phyloP scores from a whole-genome alignment of 2,797 vertebrate species.

The Eutrigla gurnardus region DNA sequence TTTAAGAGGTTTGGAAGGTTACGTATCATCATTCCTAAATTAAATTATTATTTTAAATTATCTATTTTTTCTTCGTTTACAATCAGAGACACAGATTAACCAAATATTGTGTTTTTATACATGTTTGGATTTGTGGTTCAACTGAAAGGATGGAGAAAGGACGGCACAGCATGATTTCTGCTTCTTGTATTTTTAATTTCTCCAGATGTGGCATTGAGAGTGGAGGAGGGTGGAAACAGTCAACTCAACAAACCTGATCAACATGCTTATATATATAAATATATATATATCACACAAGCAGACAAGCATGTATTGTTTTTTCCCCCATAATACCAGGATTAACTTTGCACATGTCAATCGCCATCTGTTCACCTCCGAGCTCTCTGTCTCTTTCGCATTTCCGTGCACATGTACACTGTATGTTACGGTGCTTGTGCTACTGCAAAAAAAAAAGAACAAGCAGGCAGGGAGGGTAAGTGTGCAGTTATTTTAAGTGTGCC shows the following conservation, averaged over 20 bases:
- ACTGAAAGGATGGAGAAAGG: neutral
- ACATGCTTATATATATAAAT: neutral
- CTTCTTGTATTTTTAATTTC: slow-evolving; percentile 5
- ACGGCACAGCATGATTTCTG: slow-evolving; percentile 9
- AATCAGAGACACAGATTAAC: neutral
- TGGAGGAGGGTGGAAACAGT: slow-evolving; percentile 7
- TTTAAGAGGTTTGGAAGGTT: neutral
- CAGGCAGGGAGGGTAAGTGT: slow-evolving; percentile 20
- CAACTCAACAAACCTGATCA: slow-evolving; percentile 14
- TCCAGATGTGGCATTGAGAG: slow-evolving; percentile 18
- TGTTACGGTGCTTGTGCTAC: slow-evolving; percentile 11
- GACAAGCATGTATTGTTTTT: slow-evolving; percentile 7
- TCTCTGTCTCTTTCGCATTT: slow-evolving; percentile 15
- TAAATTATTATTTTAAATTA: neutral
- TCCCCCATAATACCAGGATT: slow-evolving; percentile 61
- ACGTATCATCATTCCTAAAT: neutral
- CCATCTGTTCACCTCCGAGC: slow-evolving; percentile 63
- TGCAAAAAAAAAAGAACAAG: slow-evolving; percentile 11
- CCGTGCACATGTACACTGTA: neutral
- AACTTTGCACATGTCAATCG: slow-evolving; percentile 60
- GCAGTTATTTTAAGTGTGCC: slow-evolving; percentile 66
- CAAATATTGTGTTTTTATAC: slow-evolving; percentile 1
- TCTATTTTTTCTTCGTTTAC: too few relatives aligned
- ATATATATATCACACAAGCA: too few relatives aligned
- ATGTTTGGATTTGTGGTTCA: slow-evolving; percentile 3